Evolutionary conservation across 2,113 vertebrate genomes (phyloP), one percentile per base, ranked within the genome.

Genomic region (Chlamydotis undulata): DNA sequence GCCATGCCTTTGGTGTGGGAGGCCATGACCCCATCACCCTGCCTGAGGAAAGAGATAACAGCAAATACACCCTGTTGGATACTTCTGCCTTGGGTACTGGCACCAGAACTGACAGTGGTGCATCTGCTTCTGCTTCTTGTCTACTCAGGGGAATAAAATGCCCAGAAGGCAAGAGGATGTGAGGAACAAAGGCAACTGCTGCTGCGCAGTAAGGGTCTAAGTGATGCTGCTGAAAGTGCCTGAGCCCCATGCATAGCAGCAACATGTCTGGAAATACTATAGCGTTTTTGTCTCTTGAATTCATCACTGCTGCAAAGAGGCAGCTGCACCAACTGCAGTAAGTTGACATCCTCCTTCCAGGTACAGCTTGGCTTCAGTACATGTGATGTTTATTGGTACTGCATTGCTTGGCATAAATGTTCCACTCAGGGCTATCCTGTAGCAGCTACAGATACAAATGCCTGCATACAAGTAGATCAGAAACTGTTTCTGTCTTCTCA

Each of bases 101-200:
- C 43, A 83, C 78, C 61, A 92, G 90, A 94, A 76, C 68, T 83
- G 88, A n/a, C 70, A 84, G 64, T 47, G 61, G 47, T 33, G 71
- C 83, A 96, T 89, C 94, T 97, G 93, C 93, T 94, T 83, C 68
- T 92, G 77, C 53, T 94, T 86, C 71, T 84, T 73, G 56, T 87
- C 61, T 74, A 65, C 79, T 84, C 10, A 6, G 29, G 73, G 41
- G 68, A 63, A 90, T 77, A 74, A 87, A 87, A 93, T 33, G 14
- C 19, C 35, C 35, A 70, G 82, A 33, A 81, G 39, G 33, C 65
- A 93, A 71, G 68, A 83, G 41, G 28, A 47, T 70, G 14, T 45
- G 73, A 60, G 16, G 24, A 94, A 37, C 17, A 9, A 63, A 84
- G 71, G 67, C 67, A 94, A 49, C 63, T 93, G 90, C 84, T 90